These are phyloP conservation scores for Griposia aprilina DNA, from an alignment of 2,888 invertebrate species.

Conservation along the genomic window DNA sequence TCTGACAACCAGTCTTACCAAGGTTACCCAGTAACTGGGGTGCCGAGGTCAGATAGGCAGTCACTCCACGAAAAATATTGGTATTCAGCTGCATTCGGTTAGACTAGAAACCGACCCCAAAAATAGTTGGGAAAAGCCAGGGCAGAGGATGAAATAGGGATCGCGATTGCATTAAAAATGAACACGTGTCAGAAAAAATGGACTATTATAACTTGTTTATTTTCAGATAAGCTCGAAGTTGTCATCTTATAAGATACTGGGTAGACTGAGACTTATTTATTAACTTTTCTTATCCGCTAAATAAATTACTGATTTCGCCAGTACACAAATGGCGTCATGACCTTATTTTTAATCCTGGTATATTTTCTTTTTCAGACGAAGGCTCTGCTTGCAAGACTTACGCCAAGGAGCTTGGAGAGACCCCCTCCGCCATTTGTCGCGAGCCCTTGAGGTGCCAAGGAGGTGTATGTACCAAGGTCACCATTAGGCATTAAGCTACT, in stretches of 20 bases:
- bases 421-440: conserved; percentile 84
- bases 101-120: background rate
- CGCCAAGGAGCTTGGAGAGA: conserved; percentile 86
- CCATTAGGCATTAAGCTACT: conserved; percentile 71
- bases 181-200: conserved; percentile 3
- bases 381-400: conserved; percentile 82
- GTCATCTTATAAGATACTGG: conserved; percentile 22
- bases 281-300: conserved; percentile 27
- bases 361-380: conserved; percentile 73
- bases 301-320: conserved; percentile 10
- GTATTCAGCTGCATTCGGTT: background rate
- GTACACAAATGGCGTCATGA: conserved; percentile 3
- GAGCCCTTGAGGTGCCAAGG: conserved; percentile 79
- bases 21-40: background rate
- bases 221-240: conserved; percentile 21
- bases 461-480: conserved; percentile 79
- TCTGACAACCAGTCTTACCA: background rate
- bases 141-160: background rate
- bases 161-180: background rate
- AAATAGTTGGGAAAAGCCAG: background rate
- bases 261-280: conserved; percentile 17
- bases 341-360: background rate
- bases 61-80: too few relatives aligned
- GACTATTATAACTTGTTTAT: conserved; percentile 23
- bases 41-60: background rate